These are phyloP conservation scores for Arion vulgaris DNA, from an alignment of 1,140 invertebrate species.

Conservation along the genomic window DNA sequence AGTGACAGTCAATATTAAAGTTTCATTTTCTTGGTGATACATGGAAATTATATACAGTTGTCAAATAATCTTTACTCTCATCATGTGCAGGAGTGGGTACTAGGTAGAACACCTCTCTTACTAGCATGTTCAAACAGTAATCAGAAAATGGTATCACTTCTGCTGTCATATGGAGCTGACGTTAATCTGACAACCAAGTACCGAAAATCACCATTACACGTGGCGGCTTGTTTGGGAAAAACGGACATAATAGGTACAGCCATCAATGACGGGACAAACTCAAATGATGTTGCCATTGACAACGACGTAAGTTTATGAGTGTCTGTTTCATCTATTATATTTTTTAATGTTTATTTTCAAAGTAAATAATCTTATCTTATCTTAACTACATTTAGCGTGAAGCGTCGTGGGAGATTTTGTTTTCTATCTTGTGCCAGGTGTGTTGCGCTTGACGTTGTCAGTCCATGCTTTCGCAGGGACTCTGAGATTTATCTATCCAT, in stretches of 20 bases:
- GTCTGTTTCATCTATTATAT: not conserved
- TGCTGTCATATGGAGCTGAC: slow-evolving; percentile 88
- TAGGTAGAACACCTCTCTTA: slow-evolving; percentile 22
- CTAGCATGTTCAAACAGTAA: slow-evolving; percentile 9
- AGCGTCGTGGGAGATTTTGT: too few species aligned
- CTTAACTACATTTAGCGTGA: too few species aligned
- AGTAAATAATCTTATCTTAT: too few species aligned
- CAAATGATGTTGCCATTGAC: slow-evolving; percentile 72
- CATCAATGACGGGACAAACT: slow-evolving; percentile 82
- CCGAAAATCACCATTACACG: slow-evolving; percentile 72
- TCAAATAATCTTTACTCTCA: not conserved
- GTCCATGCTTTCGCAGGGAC: too few species aligned
- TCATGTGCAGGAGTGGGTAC: slow-evolving; percentile 1
- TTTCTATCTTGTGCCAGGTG: too few species aligned
- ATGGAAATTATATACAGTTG: too few species aligned
- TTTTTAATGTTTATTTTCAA: too few species aligned
- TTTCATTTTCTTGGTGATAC: too few species aligned
- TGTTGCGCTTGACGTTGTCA: too few species aligned
- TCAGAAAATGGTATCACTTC: slow-evolving; percentile 75
- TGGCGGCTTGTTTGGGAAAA: slow-evolving; percentile 77
- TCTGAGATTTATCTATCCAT: too few species aligned
- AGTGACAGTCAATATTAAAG: too few species aligned
- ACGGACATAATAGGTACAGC: slow-evolving; percentile 82
- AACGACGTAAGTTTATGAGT: slow-evolving; percentile 43
- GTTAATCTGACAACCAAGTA: slow-evolving; percentile 89